Conservation (phyloP, 2,888 invertebrate genomes). For the Drosophila falleni region DNA sequence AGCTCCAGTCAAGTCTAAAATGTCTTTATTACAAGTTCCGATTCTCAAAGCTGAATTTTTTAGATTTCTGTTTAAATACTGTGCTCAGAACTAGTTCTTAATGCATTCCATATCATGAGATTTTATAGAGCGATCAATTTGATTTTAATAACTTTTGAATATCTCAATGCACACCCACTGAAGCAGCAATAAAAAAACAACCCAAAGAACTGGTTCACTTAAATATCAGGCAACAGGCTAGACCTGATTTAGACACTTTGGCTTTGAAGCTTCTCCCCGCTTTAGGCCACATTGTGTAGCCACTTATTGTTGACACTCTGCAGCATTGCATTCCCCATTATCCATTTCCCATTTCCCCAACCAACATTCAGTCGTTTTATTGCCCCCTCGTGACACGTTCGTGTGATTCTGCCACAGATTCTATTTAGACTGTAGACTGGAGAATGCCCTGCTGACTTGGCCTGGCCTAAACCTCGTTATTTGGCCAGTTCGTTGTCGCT, state of each 20-base stretch:
- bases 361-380: conserved; percentile 50
- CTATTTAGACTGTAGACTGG: too few species aligned
- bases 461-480: conserved; percentile 29
- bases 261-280: not conserved
- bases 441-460: conserved; percentile 5
- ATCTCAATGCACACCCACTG: conserved; percentile 60
- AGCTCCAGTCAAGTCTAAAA: not conserved
- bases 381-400: conserved; percentile 70
- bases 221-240: conserved; percentile 23
- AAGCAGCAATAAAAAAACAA: conserved; percentile 36
- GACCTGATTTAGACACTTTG: conserved; percentile 46
- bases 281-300: conserved; percentile 2
- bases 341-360: not conserved
- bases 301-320: conserved; percentile 56
- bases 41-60: not conserved
- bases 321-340: conserved; percentile 30
- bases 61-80: not conserved
- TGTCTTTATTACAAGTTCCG: not conserved
- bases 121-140: conserved; percentile 42
- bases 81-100: conserved; percentile 32
- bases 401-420: conserved; percentile 57
- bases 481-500: conserved; percentile 32
- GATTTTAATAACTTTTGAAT: conserved; percentile 53
- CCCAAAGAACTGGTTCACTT: conserved; percentile 39
- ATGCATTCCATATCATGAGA: conserved; percentile 2